Evolutionary conservation across 2,888 invertebrate genomes (phyloP), one percentile per base, ranked within the genome.

Genomic region (Drosophila barbarae): DNA sequence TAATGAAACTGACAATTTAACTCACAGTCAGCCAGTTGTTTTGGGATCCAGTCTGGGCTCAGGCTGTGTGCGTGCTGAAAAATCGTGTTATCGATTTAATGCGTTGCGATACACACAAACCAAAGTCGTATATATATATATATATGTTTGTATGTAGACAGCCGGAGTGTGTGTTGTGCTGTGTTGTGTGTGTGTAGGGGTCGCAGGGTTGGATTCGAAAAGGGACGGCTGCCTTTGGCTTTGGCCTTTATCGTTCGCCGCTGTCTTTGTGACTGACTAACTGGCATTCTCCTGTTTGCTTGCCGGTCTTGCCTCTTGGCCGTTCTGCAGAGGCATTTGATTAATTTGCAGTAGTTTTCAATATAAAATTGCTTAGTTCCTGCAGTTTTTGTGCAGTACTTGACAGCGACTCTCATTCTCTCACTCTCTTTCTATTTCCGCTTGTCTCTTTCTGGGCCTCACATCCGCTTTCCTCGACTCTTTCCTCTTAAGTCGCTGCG

Each of bases 21-120:
- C 77, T 82, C 74, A 56, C 59, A 71, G 71, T 71, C 65, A 63
- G 53, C 64, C 69, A 73, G 69, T 76, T 72, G 60, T 56, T 65
- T 56, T 67, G 56, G 61, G 42, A 18, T 65, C 28, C 65, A 26
- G 38, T 52, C 39, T 32, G 46, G 35, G 70, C 69, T 52, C 74
- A 64, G 65, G 59, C 23, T 69, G 67, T 76, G 71, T 66, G 79
- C 79, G 79, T 79, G 82, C 67, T 85, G 77, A 84, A 84, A 84
- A 84, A 85, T 85, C 71, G 72, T 84, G 82, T 83, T 85, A 83
- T 85, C 84, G 84, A 85, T 84, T 85, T 83, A 79, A 85, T 80
- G 77, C 72, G 76, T 73, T 68, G 57, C 72, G 69, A 57, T 52
- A 47, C 46, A 47, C 46, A 47, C 46, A 47, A 32, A 28, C 41